Conservation (phyloP, 2,888 invertebrate species). For the Dicranocentrus wangi region DNA sequence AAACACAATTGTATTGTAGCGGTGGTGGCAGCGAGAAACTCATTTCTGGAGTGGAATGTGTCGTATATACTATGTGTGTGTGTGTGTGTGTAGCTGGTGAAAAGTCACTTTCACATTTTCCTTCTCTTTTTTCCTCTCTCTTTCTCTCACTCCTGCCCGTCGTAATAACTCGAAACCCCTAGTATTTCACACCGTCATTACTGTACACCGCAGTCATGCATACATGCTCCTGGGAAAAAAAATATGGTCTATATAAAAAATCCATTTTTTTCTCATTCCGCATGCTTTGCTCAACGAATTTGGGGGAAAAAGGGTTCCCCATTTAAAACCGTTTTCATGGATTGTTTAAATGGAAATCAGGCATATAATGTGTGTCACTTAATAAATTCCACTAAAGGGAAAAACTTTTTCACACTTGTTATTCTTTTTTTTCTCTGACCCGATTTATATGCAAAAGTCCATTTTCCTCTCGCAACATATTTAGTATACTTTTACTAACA, state of each 20-base stretch:
- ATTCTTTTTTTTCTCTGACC: constrained; percentile 9
- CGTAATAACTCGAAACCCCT: neutral
- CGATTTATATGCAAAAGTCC: constrained; percentile 17
- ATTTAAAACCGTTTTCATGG: constrained; percentile 30
- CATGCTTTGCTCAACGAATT: neutral
- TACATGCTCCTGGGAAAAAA: neutral
- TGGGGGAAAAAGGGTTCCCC: neutral
- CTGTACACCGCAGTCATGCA: neutral
- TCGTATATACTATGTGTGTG: too few relatives aligned
- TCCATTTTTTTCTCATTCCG: too few relatives aligned
- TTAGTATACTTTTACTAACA: neutral
- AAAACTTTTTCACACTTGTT: constrained; percentile 19
- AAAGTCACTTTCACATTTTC: constrained; percentile 34
- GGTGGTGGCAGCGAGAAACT: neutral
- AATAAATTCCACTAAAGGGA: constrained; percentile 30
- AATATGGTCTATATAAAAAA: too few relatives aligned
- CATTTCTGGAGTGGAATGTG: too few relatives aligned
- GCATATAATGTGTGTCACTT: constrained; percentile 51
- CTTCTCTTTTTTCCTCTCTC: too few relatives aligned
- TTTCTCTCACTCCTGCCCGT: too few relatives aligned
- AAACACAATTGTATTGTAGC: neutral
- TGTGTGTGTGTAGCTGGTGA: constrained; percentile 2
- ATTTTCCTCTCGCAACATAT: constrained; percentile 13
- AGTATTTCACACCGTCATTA: neutral
- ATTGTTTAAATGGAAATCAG: constrained; percentile 55